Conservation (phyloP, 2,888 invertebrate species). For the Nemoura dubitans region DNA sequence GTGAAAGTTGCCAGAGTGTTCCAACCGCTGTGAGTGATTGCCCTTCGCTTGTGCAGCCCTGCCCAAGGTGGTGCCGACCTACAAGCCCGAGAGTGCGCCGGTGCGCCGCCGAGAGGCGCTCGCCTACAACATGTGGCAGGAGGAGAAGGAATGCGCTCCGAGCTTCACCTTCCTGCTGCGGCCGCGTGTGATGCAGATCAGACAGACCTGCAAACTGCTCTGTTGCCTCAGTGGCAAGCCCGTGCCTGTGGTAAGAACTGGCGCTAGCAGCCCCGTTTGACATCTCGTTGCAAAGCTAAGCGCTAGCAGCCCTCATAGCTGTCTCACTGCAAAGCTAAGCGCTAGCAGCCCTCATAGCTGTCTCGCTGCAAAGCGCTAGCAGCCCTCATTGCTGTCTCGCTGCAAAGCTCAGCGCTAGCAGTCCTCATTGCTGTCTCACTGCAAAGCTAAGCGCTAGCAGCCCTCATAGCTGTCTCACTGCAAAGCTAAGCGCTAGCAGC, state of each 20-base stretch:
- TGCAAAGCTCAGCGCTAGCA: too few relatives aligned
- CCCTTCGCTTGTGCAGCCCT: conserved; percentile 65
- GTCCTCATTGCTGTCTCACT: too few relatives aligned
- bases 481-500: too few relatives aligned
- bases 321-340: too few relatives aligned
- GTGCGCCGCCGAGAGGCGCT: conserved; percentile 82
- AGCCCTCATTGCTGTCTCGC: too few relatives aligned
- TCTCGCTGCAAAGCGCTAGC: neutral
- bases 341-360: too few relatives aligned
- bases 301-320: too few relatives aligned
- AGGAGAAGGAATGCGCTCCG: conserved; percentile 92
- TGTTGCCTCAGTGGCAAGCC: conserved; percentile 97
- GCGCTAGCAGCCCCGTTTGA: neutral
- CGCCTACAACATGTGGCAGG: conserved; percentile 90
- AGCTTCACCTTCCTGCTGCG: conserved; percentile 98
- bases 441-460: too few relatives aligned
- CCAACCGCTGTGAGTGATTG: neutral
- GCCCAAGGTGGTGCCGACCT: conserved; percentile 75
- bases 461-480: too few relatives aligned
- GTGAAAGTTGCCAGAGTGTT: too few relatives aligned
- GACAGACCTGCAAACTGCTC: conserved; percentile 96
- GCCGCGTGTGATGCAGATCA: conserved; percentile 96
- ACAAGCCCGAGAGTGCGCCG: conserved; percentile 74
- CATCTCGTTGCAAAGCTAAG: too few relatives aligned
- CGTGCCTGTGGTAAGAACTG: conserved; percentile 78